Evolutionary conservation across 2,888 invertebrate species (phyloP), one percentile per base, ranked within the genome.

Genomic region (Eubasilissa splendida): DNA sequence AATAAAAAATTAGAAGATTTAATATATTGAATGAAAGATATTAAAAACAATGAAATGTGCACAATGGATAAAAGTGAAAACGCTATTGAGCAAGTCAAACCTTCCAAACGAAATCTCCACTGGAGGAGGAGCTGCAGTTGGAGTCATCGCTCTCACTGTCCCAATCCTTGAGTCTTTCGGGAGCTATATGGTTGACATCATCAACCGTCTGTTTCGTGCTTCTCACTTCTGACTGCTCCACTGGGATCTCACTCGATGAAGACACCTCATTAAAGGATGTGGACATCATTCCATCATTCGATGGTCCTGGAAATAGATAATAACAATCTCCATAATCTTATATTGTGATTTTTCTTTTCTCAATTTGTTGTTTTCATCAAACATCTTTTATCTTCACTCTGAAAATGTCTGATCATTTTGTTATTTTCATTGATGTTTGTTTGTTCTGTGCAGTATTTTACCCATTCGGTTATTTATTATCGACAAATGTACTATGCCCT

Each of bases 51-150:
- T 42, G 42, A 42, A 42, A 42, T 42, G 7, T 42, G 7, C 42
- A 42, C 42, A 42, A 42, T 42, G 42, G 42, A 42, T 7, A 42
- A 42, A 42, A 42, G 42, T 42, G 42, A 42, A 7, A 42, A 42
- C 4, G 42, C 4, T 42, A 2, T 42, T 42, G 42, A 42, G 42
- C 42, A 7, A 42, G 68, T 86, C 88, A 85, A 86, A 94, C 95
- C 93, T 94, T 94, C 95, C 95, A 95, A 82, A 95, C 93, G 86
- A 95, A 95, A 87, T 95, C 95, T 10, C 95, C 94, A 83, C 95
- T 95, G 7, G 94, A 94, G 8, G 93, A 93, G 54, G 94, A 95
- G 83, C 93, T 92, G n/a, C 92, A 92, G 79, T 89, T 89, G 1
- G 90, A 88, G 81, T 90, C 84, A 82, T 92, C 94, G 9, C 92